Base-by-base conservation (phyloP, 2,888 invertebrate species). In the Sericinus montela region DNA sequence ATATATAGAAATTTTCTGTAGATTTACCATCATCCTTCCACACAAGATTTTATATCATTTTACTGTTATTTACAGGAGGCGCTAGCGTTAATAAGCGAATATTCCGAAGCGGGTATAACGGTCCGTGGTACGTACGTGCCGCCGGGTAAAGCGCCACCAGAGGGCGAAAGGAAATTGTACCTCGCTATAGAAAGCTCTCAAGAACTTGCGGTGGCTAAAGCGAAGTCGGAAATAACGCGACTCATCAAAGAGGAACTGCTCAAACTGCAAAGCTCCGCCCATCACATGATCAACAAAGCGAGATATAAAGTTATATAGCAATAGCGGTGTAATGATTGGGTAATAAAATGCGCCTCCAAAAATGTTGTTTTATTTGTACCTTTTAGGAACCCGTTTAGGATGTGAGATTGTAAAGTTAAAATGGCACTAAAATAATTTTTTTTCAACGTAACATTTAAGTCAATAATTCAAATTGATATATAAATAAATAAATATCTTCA, bases 161-260 rank as follows among this genome's bases (percentile, higher is more conserved):
- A 97, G 59, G 97, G 97, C 19, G 99, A 99, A 67, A 90, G 98
- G 14, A 99, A 98, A 73, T 90, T 99, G 0, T 99, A 98, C 82
- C 91, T 99, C 58, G 98, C 98, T n/a, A 98, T 99, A 63, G 99
- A 99, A 77, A 98, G 98, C 64, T 98, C 98, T 1, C 97, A 96
- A 67, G 99, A 99, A 75, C 90, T 98, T 56, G 97, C 98, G 1
- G 97, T 98, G 9, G 95, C 96, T 45, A 97, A 97, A 78, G 98
- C 98, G 0, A 98, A 98, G 81, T 95, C 97, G 1, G 99, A 99
- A 85, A 98, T 99, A 46, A 97, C 98, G 0, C 92, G 99, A 23
- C 92, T 99, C 46, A 98, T 99, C 72, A 99, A 99, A 78, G 99
- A 99, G 80, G 99, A 99, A 74, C 90, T 99, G 46, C 92, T 98